Evolutionary conservation across 2,888 invertebrate genomes (phyloP).

Genomic region (Agrochola lota): DNA sequence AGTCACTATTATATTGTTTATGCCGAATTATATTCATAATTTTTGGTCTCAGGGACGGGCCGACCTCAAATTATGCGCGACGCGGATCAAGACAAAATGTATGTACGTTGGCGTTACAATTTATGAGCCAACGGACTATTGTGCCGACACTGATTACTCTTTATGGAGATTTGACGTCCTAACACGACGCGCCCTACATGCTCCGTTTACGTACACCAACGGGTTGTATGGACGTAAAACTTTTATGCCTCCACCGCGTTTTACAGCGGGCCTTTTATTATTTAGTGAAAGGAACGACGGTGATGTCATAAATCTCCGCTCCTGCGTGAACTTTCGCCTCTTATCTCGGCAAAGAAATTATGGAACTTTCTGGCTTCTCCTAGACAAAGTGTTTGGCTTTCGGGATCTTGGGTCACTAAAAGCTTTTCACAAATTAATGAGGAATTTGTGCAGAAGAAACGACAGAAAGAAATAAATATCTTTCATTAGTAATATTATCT

Average conservation of each 20-base stretch:
- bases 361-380: constrained; percentile 89
- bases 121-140: constrained; percentile 83
- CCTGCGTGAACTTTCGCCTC: constrained; percentile 90
- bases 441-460: constrained; percentile 73
- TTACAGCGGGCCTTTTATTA: constrained; percentile 90
- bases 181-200: constrained; percentile 81
- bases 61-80: constrained; percentile 61
- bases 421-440: constrained; percentile 86
- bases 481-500: constrained; percentile 61
- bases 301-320: constrained; percentile 90
- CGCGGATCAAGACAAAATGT: constrained; percentile 73
- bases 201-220: constrained; percentile 85
- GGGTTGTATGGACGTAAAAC: constrained; percentile 90
- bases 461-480: constrained; percentile 70
- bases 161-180: constrained; percentile 87
- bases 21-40: constrained; percentile 66
- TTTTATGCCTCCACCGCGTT: constrained; percentile 89
- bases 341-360: constrained; percentile 90
- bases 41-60: constrained; percentile 59
- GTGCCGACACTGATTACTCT: constrained; percentile 88
- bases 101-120: constrained; percentile 80
- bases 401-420: constrained; percentile 86
- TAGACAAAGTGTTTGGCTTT: constrained; percentile 90
- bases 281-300: constrained; percentile 90
- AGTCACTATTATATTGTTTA: constrained; percentile 66